A percentile compares a stretch with the other conserved stretches of the same genome.
phyloP scores from a whole-genome alignment of 92 coral and sea anemone species.

The Porites cylindrica region DNA sequence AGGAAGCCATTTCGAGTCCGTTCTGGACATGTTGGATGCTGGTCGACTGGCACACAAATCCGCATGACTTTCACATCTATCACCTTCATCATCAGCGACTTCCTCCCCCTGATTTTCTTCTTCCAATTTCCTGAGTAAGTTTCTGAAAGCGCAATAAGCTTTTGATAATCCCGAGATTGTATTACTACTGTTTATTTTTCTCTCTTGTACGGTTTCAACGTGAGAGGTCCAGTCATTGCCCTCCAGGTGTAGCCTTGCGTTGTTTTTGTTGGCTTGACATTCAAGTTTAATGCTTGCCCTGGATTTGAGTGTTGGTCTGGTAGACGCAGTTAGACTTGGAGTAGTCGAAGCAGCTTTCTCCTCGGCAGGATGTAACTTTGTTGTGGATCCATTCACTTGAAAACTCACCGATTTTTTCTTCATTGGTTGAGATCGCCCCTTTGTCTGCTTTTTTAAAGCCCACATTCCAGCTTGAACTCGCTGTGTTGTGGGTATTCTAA shows the following conservation, averaged over 20 bases:
- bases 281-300: constrained; percentile 28
- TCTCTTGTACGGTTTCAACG: constrained; percentile 59
- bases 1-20: constrained; percentile 62
- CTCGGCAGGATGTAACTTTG: background rate
- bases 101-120: constrained; percentile 41
- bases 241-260: constrained; percentile 51
- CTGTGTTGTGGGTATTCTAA: constrained; percentile 30
- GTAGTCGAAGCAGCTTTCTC: background rate
- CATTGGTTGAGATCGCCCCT: background rate
- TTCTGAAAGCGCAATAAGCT: constrained; percentile 69
- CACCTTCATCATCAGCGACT: constrained; percentile 9
- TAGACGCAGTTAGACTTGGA: constrained; percentile 2
- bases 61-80: constrained; percentile 14
- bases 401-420: constrained; percentile 23
- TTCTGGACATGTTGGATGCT: constrained; percentile 46
- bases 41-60: constrained; percentile 36
- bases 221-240: constrained; percentile 68
- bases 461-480: constrained; percentile 52
- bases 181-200: constrained; percentile 12
- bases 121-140: constrained; percentile 62
- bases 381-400: background rate
- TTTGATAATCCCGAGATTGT: constrained; percentile 56
- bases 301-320: constrained; percentile 25
- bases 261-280: constrained; percentile 14
- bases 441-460: constrained; percentile 51